Evolutionary conservation across 2,888 invertebrate species (phyloP).

Genomic region (Plebejus argus): DNA sequence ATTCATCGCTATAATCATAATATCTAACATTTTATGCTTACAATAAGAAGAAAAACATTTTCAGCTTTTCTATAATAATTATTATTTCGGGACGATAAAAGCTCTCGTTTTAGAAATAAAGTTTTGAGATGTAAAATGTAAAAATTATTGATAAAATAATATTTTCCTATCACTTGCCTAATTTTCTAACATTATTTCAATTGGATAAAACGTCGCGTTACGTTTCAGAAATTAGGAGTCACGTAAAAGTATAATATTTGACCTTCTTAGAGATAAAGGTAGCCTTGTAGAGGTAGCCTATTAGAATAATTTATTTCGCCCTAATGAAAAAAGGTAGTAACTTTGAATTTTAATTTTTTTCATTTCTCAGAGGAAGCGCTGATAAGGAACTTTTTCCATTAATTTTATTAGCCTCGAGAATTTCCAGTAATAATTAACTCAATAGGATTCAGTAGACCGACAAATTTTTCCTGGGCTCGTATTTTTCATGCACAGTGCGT

Average conservation of each 20-base stretch:
- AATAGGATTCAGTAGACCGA: background rate
- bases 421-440: background rate
- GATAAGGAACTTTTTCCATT: background rate
- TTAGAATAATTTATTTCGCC: conserved; percentile 20
- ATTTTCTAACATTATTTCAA: conserved; percentile 12
- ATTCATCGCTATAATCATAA: no score
- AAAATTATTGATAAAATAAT: no score
- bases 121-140: no score
- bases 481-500: conserved; percentile 11
- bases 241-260: conserved; percentile 20
- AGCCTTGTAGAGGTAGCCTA: background rate
- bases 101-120: no score
- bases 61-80: no score
- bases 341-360: conserved; percentile 6
- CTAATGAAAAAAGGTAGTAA: conserved; percentile 17
- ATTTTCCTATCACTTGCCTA: background rate
- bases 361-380: background rate
- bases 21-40: no score
- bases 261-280: conserved; percentile 19
- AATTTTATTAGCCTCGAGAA: background rate
- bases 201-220: conserved; percentile 4
- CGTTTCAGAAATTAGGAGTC: conserved; percentile 10
- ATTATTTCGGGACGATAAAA: background rate
- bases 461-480: background rate
- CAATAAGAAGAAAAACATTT: no score